Conservation (phyloP, 2,113 vertebrate species). For the Centropristis striata region DNA sequence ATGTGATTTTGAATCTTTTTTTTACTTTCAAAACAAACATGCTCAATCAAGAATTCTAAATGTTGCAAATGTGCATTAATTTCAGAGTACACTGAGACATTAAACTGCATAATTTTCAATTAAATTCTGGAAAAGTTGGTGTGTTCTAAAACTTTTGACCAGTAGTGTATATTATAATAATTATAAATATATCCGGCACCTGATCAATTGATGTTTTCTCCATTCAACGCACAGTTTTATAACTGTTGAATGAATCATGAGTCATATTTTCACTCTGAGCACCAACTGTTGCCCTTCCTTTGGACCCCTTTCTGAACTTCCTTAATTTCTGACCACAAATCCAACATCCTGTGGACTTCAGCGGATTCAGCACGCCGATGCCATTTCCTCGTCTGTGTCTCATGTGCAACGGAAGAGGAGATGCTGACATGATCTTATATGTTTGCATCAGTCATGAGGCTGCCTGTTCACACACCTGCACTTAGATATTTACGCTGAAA, state of each 20-base stretch:
- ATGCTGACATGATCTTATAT: background rate
- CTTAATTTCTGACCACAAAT: background rate
- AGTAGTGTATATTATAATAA: too few relatives aligned
- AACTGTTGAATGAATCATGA: conserved; percentile 26
- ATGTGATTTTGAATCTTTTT: too few relatives aligned
- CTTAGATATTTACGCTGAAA: background rate
- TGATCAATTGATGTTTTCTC: background rate
- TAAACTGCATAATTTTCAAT: too few relatives aligned
- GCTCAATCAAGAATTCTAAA: too few relatives aligned
- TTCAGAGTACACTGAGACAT: too few relatives aligned
- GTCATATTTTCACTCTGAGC: background rate
- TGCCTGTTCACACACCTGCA: background rate
- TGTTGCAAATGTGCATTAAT: too few relatives aligned
- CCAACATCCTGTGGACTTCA: conserved; percentile 2
- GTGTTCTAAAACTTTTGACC: too few relatives aligned
- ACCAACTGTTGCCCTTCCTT: background rate
- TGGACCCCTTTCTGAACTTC: background rate
- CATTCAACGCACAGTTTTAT: background rate
- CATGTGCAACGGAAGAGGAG: background rate
- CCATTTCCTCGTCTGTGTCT: background rate
- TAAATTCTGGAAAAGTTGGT: too few relatives aligned
- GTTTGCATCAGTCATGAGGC: background rate
- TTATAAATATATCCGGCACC: too few relatives aligned
- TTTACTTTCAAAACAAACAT: too few relatives aligned
- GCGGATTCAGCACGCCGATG: too few relatives aligned